These are phyloP conservation scores for Apostichopus leukothele DNA, from an alignment of 53 echinoderm and acorn worm genomes.

Conservation along the genomic window DNA sequence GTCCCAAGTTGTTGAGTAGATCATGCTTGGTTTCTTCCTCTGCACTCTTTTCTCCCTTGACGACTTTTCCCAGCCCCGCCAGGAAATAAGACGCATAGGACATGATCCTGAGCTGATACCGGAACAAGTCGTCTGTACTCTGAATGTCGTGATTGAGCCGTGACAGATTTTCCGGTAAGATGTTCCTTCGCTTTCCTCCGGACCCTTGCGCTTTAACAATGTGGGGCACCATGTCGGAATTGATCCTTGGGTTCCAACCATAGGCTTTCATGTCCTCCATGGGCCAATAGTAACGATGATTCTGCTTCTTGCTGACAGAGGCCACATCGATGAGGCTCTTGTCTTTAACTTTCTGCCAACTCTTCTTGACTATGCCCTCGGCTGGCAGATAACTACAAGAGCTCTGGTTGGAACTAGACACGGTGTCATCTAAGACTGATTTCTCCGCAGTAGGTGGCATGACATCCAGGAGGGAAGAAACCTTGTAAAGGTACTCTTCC, in stretches of 20 bases:
- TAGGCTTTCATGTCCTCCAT: conserved; percentile 3
- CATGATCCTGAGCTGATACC: not conserved
- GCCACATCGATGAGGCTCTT: not conserved
- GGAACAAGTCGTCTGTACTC: not conserved
- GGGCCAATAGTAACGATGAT: conserved; percentile 1
- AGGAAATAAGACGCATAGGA: conserved; percentile 25
- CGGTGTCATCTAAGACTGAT: not conserved
- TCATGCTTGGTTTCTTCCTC: not conserved
- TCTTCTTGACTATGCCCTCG: not conserved
- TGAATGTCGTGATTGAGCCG: not conserved
- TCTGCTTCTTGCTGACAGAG: not conserved
- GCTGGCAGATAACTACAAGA: not conserved
- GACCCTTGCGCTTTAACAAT: not conserved
- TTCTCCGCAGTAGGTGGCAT: not conserved
- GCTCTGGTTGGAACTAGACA: not conserved
- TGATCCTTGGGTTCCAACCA: not conserved
- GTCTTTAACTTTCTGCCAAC: conserved; percentile 1
- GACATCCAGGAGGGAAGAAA: not conserved
- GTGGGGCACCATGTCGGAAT: not conserved
- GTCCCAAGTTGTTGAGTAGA: not conserved
- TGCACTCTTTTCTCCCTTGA: not conserved
- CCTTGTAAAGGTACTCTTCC: not conserved
- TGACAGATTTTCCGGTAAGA: not conserved
- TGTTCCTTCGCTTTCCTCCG: not conserved
- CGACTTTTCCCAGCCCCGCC: not conserved